phyloP scores from a whole-genome alignment of 64 coral and sea anemone species.

The Pachyseris speciosa region DNA sequence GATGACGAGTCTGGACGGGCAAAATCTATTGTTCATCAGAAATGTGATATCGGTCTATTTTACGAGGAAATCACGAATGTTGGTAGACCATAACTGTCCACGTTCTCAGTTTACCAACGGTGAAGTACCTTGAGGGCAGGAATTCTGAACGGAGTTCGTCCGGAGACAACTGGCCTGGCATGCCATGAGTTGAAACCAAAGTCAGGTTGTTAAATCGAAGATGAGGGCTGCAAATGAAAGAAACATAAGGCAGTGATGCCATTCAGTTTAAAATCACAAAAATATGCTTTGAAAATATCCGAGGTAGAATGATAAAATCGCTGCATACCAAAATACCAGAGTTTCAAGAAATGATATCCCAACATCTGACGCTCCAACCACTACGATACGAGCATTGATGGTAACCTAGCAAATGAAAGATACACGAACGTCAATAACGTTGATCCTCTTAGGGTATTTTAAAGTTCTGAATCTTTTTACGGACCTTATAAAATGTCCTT shows the following conservation, averaged over 20 bases:
- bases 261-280: too few relatives aligned
- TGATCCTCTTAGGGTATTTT: too few relatives aligned
- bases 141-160: constrained; percentile 57
- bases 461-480: too few relatives aligned
- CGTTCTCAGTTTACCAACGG: background rate
- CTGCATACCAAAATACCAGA: constrained; percentile 90
- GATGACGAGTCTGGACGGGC: too few relatives aligned
- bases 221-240: constrained; percentile 86
- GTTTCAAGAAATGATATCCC: constrained; percentile 96
- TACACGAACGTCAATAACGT: background rate
- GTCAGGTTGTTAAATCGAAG: constrained; percentile 95
- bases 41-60: too few relatives aligned
- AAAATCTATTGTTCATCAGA: too few relatives aligned
- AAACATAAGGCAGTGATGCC: background rate
- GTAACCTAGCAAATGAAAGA: constrained; percentile 58
- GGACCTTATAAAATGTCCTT: too few relatives aligned
- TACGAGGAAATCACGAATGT: too few relatives aligned
- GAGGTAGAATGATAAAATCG: background rate
- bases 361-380: constrained; percentile 96
- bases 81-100: background rate
- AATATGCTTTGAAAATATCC: too few relatives aligned
- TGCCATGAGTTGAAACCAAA: constrained; percentile 83
- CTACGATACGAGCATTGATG: constrained; percentile 96
- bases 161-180: constrained; percentile 73
- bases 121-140: constrained; percentile 82